These are phyloP conservation scores for Aplocera efformata DNA, from an alignment of 2,888 invertebrate genomes.

Conservation along the genomic window DNA sequence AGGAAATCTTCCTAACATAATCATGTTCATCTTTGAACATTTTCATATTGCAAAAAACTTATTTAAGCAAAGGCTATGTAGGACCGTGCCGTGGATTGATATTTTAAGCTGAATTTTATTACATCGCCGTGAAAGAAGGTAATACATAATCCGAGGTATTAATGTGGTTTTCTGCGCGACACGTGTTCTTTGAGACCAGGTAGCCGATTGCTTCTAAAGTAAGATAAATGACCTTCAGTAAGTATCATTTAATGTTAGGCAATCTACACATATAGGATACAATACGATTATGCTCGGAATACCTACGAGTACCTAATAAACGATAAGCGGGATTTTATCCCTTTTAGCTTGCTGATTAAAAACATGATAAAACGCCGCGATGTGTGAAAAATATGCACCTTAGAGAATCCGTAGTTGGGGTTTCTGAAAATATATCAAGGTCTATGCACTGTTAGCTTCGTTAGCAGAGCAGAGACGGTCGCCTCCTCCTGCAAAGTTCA, in stretches of 20 bases:
- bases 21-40: conserved; percentile 35
- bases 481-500: conserved; percentile 27
- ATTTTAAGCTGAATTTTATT: conserved; percentile 80
- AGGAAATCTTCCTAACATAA: conserved; percentile 19
- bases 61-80: conserved; percentile 42
- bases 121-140: conserved; percentile 73
- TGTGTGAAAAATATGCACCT: conserved; percentile 7
- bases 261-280: too few relatives aligned
- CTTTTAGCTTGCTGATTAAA: too few relatives aligned
- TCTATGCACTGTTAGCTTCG: conserved; percentile 15
- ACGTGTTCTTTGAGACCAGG: conserved; percentile 45
- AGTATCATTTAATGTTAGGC: too few relatives aligned
- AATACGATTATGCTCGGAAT: too few relatives aligned
- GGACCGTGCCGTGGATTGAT: conserved; percentile 46
- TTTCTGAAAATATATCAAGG: conserved; percentile 8
- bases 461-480: conserved; percentile 15
- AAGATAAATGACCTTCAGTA: background rate
- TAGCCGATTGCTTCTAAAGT: conserved; percentile 26
- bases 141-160: conserved; percentile 71
- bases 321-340: too few relatives aligned
- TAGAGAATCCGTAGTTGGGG: too few relatives aligned
- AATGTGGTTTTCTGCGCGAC: conserved; percentile 57
- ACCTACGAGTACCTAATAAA: too few relatives aligned
- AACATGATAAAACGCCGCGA: too few relatives aligned
- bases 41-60: conserved; percentile 42